Percentiles rank a stretch among this genome's conserved stretches.
phyloP scores from a whole-genome alignment of 2,888 invertebrate genomes.

The Digitonthophagus gazella region DNA sequence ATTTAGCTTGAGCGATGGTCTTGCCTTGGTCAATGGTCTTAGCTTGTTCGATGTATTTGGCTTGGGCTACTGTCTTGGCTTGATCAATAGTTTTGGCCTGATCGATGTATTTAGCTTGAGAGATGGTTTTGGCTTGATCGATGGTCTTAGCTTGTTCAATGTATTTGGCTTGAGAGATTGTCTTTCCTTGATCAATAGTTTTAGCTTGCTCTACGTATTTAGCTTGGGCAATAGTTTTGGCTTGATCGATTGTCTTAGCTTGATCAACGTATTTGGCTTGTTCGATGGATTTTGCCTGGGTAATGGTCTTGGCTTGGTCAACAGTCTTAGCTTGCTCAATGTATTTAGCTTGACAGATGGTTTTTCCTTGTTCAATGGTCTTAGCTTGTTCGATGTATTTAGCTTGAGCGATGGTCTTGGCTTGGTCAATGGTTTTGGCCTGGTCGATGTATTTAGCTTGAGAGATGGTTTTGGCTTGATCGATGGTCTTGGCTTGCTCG shows the following conservation, averaged over 20 bases:
- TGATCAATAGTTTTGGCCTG: not conserved
- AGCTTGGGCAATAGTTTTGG: not conserved
- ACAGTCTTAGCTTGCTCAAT: not conserved
- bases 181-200: not conserved
- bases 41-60: not conserved
- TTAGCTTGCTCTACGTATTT: not conserved
- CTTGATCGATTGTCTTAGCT: not conserved
- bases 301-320: not conserved
- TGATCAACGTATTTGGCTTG: not conserved
- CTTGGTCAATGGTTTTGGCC: not conserved
- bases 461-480: not conserved
- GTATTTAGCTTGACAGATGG: not conserved
- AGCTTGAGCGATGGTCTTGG: not conserved
- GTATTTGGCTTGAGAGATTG: not conserved
- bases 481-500: not conserved
- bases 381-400: not conserved
- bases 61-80: not conserved
- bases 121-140: not conserved
- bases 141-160: not conserved
- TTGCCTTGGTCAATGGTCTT: not conserved
- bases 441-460: not conserved
- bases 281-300: not conserved
- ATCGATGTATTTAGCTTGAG: not conserved
- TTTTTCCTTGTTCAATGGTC: not conserved
- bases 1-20: not conserved